A percentile compares a stretch with the other conserved stretches of the same genome.
Conservation (phyloP, 2,888 invertebrate species). For the Nephrotoma flavescens region DNA sequence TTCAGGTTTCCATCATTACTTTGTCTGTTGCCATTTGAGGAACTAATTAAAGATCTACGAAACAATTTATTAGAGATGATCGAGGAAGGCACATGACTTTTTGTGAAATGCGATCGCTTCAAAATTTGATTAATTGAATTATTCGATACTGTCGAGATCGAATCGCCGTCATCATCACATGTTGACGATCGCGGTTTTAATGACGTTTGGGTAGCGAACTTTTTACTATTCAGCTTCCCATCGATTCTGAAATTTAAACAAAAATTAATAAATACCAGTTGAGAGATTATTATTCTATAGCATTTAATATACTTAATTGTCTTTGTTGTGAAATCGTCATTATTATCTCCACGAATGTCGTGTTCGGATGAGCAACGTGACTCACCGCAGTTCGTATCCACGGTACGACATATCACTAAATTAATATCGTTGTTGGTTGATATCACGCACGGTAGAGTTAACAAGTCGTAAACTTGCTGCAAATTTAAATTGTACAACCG, state of each 20-base stretch:
- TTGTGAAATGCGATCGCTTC: slow-evolving; percentile 5
- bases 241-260: slow-evolving; percentile 5
- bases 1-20: background rate
- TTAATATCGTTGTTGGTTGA: slow-evolving; percentile 29
- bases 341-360: background rate
- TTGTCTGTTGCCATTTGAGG: background rate
- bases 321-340: slow-evolving; percentile 1
- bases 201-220: background rate
- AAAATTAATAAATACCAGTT: background rate
- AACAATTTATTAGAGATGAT: slow-evolving; percentile 7
- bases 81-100: background rate
- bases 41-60: slow-evolving; percentile 4
- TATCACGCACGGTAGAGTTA: slow-evolving; percentile 17
- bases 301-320: slow-evolving; percentile 2
- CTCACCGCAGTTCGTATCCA: slow-evolving; percentile 36
- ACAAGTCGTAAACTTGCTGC: slow-evolving; percentile 48
- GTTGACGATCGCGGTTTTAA: background rate
- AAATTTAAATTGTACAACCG: slow-evolving; percentile 49
- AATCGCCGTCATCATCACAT: background rate
- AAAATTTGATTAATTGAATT: background rate
- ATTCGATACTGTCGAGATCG: background rate
- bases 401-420: background rate
- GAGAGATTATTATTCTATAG: background rate
- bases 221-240: slow-evolving; percentile 8
- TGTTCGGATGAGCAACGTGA: slow-evolving; percentile 43